Evolutionary conservation across 1,140 invertebrate genomes (phyloP), one percentile per base, ranked within the genome.

Genomic region (Halotydeus destructor): DNA sequence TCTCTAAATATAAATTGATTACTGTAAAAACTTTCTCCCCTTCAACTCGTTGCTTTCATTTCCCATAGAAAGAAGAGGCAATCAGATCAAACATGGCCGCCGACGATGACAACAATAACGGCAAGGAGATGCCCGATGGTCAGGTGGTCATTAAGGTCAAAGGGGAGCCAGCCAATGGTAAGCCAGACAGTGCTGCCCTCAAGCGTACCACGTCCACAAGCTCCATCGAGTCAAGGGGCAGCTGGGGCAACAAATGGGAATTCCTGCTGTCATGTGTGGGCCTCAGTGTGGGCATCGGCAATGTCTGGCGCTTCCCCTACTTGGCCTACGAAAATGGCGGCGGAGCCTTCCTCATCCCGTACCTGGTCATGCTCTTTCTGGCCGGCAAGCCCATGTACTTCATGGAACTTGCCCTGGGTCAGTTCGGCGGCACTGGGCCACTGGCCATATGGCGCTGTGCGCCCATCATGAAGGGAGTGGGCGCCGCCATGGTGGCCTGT

Each of bases 381-480:
- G 64, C 75, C 19, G 78, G 76, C 1, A 62, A 78, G 25, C 78
- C 79, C 0, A 62, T 77, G 14, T 69, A 75, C 28, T 70, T 81
- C 41, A 63, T 81, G 45, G 79, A 83, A 58, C 66, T 81, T 3
- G 66, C 74, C 0, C 57, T 80, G 3, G 78, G 78, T 2, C 78
- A 82, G 56, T 71, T 78, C 49, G 73, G 74, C 27, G 72, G 76
- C 51, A 69, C 71, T 54, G 76, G 76, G 33, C 69, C 74, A 14
- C 71, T 76, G 28, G 76, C 74, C 12, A 67, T 76, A 32, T 83
- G 77, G 76, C 67, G 71, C 48, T 75, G 78, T 42, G 74, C 76
- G 22, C 78, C 78, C 2, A 65, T 82, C 23, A 74, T 80, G 50
- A 75, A 71, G 71, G 78, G 76, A 19, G 46, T 53, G 19, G 52